Conservation (phyloP, 2,113 vertebrate species). For the Macroglossus sobrinus region DNA sequence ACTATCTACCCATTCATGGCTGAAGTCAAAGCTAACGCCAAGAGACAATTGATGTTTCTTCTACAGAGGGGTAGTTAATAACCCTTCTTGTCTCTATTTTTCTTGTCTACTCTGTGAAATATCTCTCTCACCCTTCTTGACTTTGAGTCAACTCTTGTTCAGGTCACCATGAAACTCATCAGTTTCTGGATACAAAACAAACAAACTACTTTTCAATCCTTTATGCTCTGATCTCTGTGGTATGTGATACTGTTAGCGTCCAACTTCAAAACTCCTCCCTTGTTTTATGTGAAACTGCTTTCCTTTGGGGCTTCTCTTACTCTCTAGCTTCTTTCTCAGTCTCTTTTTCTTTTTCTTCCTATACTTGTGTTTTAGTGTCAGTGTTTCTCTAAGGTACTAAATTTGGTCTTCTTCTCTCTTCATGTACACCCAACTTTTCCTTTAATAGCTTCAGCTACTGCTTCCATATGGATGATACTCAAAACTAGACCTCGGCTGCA, state of each 20-base stretch:
- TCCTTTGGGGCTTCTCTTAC: background rate
- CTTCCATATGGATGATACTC: background rate
- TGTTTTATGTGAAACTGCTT: background rate
- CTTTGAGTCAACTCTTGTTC: background rate
- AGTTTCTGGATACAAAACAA: background rate
- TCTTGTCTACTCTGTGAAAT: background rate
- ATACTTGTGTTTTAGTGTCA: background rate
- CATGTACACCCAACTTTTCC: background rate
- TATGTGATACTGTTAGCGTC: background rate
- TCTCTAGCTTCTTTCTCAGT: background rate
- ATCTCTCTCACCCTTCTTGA: background rate
- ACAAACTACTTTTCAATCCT: background rate
- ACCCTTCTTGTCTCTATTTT: background rate
- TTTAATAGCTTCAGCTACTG: background rate
- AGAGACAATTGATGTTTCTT: background rate
- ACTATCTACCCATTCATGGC: background rate
- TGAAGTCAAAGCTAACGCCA: background rate
- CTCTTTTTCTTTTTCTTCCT: background rate
- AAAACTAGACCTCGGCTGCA: background rate
- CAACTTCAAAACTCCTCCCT: background rate
- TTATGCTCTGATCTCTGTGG: background rate
- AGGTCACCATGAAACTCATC: background rate
- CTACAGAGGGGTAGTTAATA: background rate
- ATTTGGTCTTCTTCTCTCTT: slow-evolving; percentile 19
- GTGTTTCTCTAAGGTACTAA: background rate